phyloP scores from a whole-genome alignment of 2,888 invertebrate genomes.

The Latrodectus elegans region DNA sequence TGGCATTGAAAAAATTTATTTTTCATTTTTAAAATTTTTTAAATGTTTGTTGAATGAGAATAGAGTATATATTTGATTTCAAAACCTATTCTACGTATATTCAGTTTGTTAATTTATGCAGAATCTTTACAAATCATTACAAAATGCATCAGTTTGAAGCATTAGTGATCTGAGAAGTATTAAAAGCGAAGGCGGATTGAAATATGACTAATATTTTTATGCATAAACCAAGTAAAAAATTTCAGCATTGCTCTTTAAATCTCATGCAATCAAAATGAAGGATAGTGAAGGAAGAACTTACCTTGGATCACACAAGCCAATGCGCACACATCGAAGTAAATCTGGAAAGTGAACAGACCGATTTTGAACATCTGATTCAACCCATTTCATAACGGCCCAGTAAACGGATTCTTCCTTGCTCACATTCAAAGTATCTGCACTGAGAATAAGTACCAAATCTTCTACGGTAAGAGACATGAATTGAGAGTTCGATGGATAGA shows the following conservation, averaged over 20 bases:
- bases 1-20: too few relatives aligned
- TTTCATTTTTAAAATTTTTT: too few relatives aligned
- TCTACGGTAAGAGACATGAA: constrained; percentile 80
- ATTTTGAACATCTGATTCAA: constrained; percentile 79
- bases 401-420: constrained; percentile 84
- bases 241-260: neutral
- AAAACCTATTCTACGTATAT: too few relatives aligned
- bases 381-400: constrained; percentile 84
- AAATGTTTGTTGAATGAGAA: too few relatives aligned
- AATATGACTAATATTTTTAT: neutral
- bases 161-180: neutral
- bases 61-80: too few relatives aligned
- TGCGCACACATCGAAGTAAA: constrained; percentile 81
- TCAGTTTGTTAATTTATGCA: too few relatives aligned
- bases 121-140: too few relatives aligned
- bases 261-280: neutral
- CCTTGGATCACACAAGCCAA: constrained; percentile 81
- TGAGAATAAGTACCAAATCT: constrained; percentile 79
- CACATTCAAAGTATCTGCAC: constrained; percentile 84
- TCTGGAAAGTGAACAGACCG: constrained; percentile 79
- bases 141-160: neutral
- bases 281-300: constrained; percentile 77
- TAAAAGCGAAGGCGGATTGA: neutral
- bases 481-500: constrained; percentile 75
- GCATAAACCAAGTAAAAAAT: neutral